These are phyloP conservation scores for Megalonaias nervosa DNA, from an alignment of 1,140 invertebrate genomes.

Conservation along the genomic window DNA sequence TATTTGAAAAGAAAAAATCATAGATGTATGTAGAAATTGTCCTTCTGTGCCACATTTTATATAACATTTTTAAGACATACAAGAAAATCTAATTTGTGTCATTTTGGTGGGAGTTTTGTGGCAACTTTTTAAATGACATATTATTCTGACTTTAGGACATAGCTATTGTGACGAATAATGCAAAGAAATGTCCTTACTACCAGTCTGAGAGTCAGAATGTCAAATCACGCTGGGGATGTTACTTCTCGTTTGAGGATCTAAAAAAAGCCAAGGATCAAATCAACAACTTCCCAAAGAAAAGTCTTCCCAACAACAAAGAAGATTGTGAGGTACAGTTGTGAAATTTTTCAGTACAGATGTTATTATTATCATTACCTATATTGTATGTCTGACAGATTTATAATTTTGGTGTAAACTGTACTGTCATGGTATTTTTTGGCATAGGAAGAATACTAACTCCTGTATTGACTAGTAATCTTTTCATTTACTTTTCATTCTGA, in stretches of 20 bases:
- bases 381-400: too few species aligned
- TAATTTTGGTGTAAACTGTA: too few species aligned
- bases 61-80: too few species aligned
- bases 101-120: not conserved
- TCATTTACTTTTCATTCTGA: too few species aligned
- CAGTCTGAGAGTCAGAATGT: conserved; percentile 67
- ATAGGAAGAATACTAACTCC: too few species aligned
- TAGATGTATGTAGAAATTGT: too few species aligned
- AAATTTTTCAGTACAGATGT: not conserved
- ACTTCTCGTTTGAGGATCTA: conserved; percentile 46
- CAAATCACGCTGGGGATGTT: conserved; percentile 62
- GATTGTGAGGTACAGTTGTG: conserved; percentile 63
- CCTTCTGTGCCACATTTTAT: too few species aligned
- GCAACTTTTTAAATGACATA: not conserved
- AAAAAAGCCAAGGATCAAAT: conserved; percentile 25
- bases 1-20: too few species aligned
- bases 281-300: conserved; percentile 33
- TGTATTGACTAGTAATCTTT: too few species aligned
- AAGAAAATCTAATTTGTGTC: too few species aligned
- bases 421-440: too few species aligned
- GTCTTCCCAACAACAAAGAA: conserved; percentile 62
- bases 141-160: conserved; percentile 62
- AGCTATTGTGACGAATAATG: conserved; percentile 69
- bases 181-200: conserved; percentile 61
- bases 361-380: not conserved